Base-by-base conservation (phyloP, 2,113 vertebrate genomes). In the Burhinus bistriatus region DNA sequence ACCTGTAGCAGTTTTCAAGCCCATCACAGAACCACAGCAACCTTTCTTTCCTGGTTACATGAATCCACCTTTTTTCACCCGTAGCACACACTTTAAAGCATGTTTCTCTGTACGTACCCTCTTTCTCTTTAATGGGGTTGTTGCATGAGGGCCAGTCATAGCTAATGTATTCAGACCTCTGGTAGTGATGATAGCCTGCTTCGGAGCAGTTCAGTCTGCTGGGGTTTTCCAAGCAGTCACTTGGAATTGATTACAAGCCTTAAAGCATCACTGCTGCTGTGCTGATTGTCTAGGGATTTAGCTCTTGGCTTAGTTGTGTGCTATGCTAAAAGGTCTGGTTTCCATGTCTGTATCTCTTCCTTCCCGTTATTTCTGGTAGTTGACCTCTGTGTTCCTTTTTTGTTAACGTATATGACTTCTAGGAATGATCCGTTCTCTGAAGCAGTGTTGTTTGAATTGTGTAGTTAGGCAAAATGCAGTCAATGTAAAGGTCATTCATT, bases 201-300 rank as follows among this genome's bases (percentile, higher is more conserved):
- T 94, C 68, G 58, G 83, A 91, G 94, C 90, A 47, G 68, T 44
- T 96, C 38, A 27, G 59, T 82, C 94, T 96, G 58, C 68, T 90
- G 91, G 94, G 92, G 47, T 90, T 97, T 95, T 95, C 83, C 85
- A 91, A 30, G 87, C 94, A 97, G 89, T 89, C 1, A 0, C 79
- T 93, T 90, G 87, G 93, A 96, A 90, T 91, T 95, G 95, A 95
- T 96, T 97, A 86, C 86, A 86, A 90, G 86, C 85, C 91, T 92
- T 94, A 88, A 95, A 93, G 83, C 90, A 91, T 95, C 61, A n/a
- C 55, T 94, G 89, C 82, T 95, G 90, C 94, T 80, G 2, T 59
- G 68, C 57, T 73, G 78, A 93, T 93, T 97, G 83, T 89, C 81
- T 30, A 44, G 93, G 84, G 83, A 95, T 90, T 97, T 91, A 77